Percentiles rank a stretch among this genome's conserved stretches.
Conservation (phyloP, 2,113 vertebrate genomes). For the Gobiocypris rarus region DNA sequence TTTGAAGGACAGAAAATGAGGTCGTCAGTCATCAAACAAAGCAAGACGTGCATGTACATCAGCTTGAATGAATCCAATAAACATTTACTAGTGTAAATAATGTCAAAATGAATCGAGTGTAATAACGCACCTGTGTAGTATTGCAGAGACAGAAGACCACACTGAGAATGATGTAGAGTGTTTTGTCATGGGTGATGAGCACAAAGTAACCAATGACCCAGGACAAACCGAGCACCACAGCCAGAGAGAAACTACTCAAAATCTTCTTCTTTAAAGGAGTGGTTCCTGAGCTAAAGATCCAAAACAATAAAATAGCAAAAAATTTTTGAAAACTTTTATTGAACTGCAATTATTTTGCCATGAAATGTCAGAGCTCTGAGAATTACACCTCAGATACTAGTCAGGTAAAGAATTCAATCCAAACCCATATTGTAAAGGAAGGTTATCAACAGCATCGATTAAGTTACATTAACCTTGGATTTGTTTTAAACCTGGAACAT, state of each 20-base stretch:
- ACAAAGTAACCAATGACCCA: slow-evolving; percentile 74
- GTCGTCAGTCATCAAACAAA: background rate
- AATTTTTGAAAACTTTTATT: background rate
- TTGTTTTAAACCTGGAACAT: background rate
- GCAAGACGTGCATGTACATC: background rate
- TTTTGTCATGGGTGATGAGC: slow-evolving; percentile 57
- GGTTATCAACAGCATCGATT: background rate
- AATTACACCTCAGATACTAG: background rate
- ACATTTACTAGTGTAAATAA: background rate
- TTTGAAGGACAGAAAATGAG: slow-evolving; percentile 9
- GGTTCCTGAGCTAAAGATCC: slow-evolving; percentile 45
- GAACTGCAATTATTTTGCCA: background rate
- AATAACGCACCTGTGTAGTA: slow-evolving; percentile 62
- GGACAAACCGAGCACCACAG: slow-evolving; percentile 70
- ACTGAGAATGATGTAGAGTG: slow-evolving; percentile 61
- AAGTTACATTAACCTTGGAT: background rate
- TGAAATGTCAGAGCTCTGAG: background rate
- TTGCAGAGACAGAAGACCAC: slow-evolving; percentile 75
- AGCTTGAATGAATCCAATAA: background rate
- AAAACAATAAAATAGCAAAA: background rate
- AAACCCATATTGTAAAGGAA: background rate
- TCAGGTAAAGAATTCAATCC: background rate
- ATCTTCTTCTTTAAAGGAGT: slow-evolving; percentile 69
- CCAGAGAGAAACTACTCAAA: slow-evolving; percentile 65
- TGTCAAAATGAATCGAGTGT: background rate